Evolutionary conservation across 1,140 invertebrate genomes (phyloP), one percentile per base, ranked within the genome.

Genomic region (Pseudachorutes palmiensis): DNA sequence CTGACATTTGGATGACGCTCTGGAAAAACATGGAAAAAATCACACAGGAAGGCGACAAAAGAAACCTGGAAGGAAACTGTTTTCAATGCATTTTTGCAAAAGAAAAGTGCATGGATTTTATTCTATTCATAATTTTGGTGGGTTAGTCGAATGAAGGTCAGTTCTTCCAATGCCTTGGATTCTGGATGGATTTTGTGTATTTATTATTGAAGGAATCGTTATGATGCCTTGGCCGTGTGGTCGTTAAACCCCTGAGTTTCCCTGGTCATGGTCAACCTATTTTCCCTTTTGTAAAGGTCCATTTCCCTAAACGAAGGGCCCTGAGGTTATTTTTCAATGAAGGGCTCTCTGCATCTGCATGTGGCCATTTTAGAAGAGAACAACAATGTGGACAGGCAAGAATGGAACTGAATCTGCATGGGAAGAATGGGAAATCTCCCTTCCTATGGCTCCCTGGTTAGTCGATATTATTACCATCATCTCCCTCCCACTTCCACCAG

Each of bases 1-100:
- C 91, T 51, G 82, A 79, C 88, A 92, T 92, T 78, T 91, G 85
- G 71, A 94, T 91, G 19, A 91, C 90, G 72, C 89, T 91, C 91
- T 94, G 81, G 67, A 80, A 80, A 63, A 67, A 28, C 66, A 63
- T 36, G 60, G n/a, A 32, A 28, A 5, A 65, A 49, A 68, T 31
- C n/a, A n/a, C n/a, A n/a, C n/a, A n/a, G n/a, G n/a, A n/a, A n/a
- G n/a, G n/a, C n/a, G n/a, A n/a, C n/a, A n/a, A n/a, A n/a, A n/a
- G n/a, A n/a, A n/a, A n/a, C n/a, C n/a, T n/a, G n/a, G n/a, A n/a
- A n/a, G n/a, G n/a, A 9, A 48, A 12, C 32, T 28, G n/a, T 26
- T 31, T 61, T 45, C 36, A 45, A 45, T 45, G 19, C 36, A 45
- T 45, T 19, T 12, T 19, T 45, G 36, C 36, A 45, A 45, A 19